These are phyloP conservation scores for Naso thynnoides DNA, from an alignment of 2,797 vertebrate species.

Conservation along the genomic window DNA sequence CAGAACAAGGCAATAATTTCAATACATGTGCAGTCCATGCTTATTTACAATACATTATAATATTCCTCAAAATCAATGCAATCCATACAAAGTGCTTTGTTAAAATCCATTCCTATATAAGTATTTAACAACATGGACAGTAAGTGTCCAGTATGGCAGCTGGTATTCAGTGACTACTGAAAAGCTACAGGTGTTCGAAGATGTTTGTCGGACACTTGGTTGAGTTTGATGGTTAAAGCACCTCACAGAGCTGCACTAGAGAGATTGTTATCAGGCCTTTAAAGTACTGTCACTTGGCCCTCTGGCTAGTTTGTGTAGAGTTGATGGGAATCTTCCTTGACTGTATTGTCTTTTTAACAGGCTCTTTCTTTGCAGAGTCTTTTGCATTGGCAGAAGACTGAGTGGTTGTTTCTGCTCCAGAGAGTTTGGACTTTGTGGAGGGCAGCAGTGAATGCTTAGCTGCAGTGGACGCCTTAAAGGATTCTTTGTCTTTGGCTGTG, in stretches of 20 bases:
- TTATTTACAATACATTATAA: slow-evolving; percentile 78
- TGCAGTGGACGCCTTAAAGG: slow-evolving; percentile 83
- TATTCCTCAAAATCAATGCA: slow-evolving; percentile 77
- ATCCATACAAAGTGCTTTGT: slow-evolving; percentile 84
- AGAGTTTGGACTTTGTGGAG: slow-evolving; percentile 90
- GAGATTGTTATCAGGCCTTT: slow-evolving; percentile 64
- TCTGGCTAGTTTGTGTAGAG: slow-evolving; percentile 90
- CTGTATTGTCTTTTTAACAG: slow-evolving; percentile 85
- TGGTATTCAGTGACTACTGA: slow-evolving; percentile 86
- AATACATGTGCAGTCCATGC: slow-evolving; percentile 79
- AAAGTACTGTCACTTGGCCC: slow-evolving; percentile 87
- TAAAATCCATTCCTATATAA: slow-evolving; percentile 81
- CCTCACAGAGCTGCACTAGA: slow-evolving; percentile 83
- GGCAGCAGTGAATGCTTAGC: slow-evolving; percentile 90
- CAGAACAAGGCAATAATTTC: slow-evolving; percentile 78
- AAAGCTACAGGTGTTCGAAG: slow-evolving; percentile 87
- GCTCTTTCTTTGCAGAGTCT: slow-evolving; percentile 83
- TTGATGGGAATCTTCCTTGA: slow-evolving; percentile 88
- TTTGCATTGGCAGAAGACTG: slow-evolving; percentile 85
- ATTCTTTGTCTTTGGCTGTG: slow-evolving; percentile 86
- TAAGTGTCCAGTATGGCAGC: slow-evolving; percentile 84
- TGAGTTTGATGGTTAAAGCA: slow-evolving; percentile 78
- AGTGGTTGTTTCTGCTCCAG: slow-evolving; percentile 81
- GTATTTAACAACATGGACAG: slow-evolving; percentile 72
- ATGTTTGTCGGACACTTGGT: slow-evolving; percentile 57